A percentile compares a stretch with the other conserved stretches of the same genome.
Evolutionary conservation across 1,140 invertebrate species (phyloP).

Genomic region (Dufourea novaeangliae): DNA sequence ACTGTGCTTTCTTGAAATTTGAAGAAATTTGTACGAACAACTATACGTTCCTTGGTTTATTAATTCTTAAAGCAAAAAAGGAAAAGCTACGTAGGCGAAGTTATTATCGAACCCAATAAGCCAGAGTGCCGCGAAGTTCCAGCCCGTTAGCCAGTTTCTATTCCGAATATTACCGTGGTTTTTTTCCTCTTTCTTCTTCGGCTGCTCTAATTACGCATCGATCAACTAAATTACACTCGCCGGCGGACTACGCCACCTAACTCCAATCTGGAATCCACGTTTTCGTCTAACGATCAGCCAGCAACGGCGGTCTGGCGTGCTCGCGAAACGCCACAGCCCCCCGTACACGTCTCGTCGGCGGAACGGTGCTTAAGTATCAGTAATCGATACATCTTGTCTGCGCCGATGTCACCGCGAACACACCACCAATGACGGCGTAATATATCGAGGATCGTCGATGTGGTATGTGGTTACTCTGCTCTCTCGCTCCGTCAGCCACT

Average conservation of each 20-base stretch:
- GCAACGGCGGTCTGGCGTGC: not conserved
- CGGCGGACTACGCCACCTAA: no score
- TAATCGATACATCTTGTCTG: constrained; percentile 54
- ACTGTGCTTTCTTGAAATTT: no score
- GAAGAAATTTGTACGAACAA: no score
- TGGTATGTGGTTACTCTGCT: not conserved
- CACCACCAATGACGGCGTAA: not conserved
- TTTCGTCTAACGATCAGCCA: not conserved
- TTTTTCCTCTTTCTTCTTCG: no score
- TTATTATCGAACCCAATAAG: no score
- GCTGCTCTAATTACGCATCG: not conserved
- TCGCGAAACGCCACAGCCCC: not conserved
- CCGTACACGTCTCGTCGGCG: constrained; percentile 9
- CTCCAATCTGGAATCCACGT: not conserved
- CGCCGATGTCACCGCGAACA: constrained; percentile 34
- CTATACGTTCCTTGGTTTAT: no score
- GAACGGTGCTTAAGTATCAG: constrained; percentile 45
- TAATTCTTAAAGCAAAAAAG: no score
- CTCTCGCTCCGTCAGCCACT: constrained; percentile 7
- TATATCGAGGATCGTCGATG: constrained; percentile 10
- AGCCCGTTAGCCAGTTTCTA: not conserved
- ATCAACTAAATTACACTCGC: not conserved
- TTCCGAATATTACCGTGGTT: not conserved
- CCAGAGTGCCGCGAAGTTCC: no score
- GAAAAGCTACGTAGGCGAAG: no score